Evolutionary conservation across 2,797 vertebrate species (phyloP), one percentile per base, ranked within the genome.

Genomic region (Onychomys arenicola): DNA sequence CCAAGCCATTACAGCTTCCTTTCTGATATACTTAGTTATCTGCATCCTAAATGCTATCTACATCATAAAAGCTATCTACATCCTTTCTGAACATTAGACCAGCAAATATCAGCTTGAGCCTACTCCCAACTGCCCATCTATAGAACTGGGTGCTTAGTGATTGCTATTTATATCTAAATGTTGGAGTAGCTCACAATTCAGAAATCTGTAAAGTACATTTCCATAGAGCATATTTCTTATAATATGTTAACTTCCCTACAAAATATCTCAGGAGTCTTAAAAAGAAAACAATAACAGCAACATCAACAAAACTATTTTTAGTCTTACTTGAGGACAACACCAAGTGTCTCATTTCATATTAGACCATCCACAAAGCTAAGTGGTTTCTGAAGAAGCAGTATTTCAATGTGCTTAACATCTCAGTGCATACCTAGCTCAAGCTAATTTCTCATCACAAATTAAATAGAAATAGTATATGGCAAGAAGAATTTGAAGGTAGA

Each of bases 81-180:
- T 49, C 43, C 43, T 85, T 85, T 19, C 43, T 49, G 67, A 84
- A 63, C 14, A 32, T 63, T 19, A 6, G 75, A 78, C 19, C 11
- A 84, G 5, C 52, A 52, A 76, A 67, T 83, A 11, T 89, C 52
- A 77, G 76, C 4, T 32, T 80, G 37, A 94, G 19, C 69, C 52
- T 92, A 78, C 5, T 32, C 75, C 17, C 65, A 82, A 92, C 9
- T 89, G 46, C 32, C n/a, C 78, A 61, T 12, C 69, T 89, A 25
- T 40, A 80, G 27, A 94, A 95, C 9, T 86, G 5, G 81, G 34
- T 95, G n/a, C 32, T 86, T 52, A 80, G 57, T 82, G 43, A 37
- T 76, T 86, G 23, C 21, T 95, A 5, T 90, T 95, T 59, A 93
- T 90, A 93, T 29, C 63, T 94, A 92, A 93, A 46, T 75, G 14